Base-by-base conservation (phyloP, 2,113 vertebrate species). In the Clupea harengus region DNA sequence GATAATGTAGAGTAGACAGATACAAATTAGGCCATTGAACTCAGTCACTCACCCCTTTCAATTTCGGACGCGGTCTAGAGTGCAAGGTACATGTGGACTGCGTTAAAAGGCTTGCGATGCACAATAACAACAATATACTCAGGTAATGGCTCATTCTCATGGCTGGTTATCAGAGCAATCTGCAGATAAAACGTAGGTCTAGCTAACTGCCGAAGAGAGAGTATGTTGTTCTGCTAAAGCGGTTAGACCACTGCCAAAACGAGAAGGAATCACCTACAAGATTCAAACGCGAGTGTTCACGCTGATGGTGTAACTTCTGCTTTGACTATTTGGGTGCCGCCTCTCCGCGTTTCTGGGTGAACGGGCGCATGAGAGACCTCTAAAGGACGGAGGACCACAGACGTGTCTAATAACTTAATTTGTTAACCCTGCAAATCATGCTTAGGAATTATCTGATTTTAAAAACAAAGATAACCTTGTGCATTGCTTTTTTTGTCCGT, bases 381-480 rank as follows among this genome's bases (percentile, higher is more conserved):
- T 86, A 39, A 25, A 25, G 88, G 86, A 60, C 10, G 89, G 88
- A 88, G 86, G 85, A 85, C 39, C 47, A 13, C 17, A 28, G 8
- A 67, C 6, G 7, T 67, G 7, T 28, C 52, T 57, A 54, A 54
- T 22, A 11, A 49, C 47, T 49, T 49, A 11, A 49, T 49, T 49
- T 7, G 13, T 11, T 9, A 49, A 49, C 8, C 39, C 39, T 39
- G 39, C 39, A 39, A 39, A 64, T 6, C 20, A n/a, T 18, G 4
- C 57, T 54, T 5, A 17, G 3, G 9, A 54, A n/a, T n/a, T n/a
- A 64, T 64, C 20, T n/a, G 57, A 57, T 57, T 57, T 57, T n/a
- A 4, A 64, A n/a, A n/a, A 64, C 7, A 25, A 8, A n/a, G 1
- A 39, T 39, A 39, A 39, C 39, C 39, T 39, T 39, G 39, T 1